Evolutionary conservation across 1,140 invertebrate genomes (phyloP), one percentile per base, ranked within the genome.

Genomic region (Matsumurasca onukii): DNA sequence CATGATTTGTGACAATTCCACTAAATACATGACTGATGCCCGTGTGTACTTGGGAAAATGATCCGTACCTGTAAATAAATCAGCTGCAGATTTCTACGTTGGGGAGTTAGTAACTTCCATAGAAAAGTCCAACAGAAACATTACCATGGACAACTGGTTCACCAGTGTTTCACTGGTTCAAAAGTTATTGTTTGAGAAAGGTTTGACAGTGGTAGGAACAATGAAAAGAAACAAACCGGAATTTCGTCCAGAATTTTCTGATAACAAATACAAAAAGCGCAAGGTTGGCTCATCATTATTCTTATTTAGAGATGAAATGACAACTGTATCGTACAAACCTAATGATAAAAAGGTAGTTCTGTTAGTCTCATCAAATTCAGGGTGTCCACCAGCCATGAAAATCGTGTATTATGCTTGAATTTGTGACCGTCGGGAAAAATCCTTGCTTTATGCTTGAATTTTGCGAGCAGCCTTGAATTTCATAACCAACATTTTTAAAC

Each of bases 41-140:
- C n/a, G n/a, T n/a, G 73, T 78, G 29, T 79, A 80, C 65, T 45
- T 71, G 9, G 77, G 78, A 34, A 80, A 79, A 76, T 63, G 70
- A 51, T 66, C 55, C 5, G 39, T 69, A 55, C 66, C 57, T 15
- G 20, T 20, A 51, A 49, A 52, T 39, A 49, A 17, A 57, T 29
- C 52, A 48, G 51, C 61, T 27, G 71, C 66, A 63, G 61, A 68
- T 20, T 68, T 67, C 29, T 73, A 31, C 71, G 77, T 79, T 17
- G 62, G 72, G 61, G 67, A 74, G 55, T 63, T 80, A n/a, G 69
- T 72, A 30, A 57, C 69, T 52, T 63, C 68, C 17, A 77, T 78
- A 30, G 66, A 70, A 68, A 71, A 73, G n/a, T 71, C 76, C n/a
- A n/a, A n/a, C n/a, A n/a, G n/a, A n/a, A n/a, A n/a, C n/a, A n/a